Percentiles rank a stretch among this genome's conserved stretches.
Evolutionary conservation across 1,140 invertebrate species (phyloP).

Genomic region (Drosophila rufa): DNA sequence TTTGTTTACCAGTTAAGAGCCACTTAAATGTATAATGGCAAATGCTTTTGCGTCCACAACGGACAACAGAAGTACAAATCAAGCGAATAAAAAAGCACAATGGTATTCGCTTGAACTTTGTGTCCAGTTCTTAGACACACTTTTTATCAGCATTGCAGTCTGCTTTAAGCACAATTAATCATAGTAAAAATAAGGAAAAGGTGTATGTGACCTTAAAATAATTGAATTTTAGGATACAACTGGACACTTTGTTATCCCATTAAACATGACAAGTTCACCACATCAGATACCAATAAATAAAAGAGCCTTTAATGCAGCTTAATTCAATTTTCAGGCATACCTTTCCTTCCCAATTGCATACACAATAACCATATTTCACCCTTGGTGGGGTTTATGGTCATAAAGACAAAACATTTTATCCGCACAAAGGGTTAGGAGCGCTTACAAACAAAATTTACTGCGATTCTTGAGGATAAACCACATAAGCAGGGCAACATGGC

Average conservation of each 20-base stretch:
- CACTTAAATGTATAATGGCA: constrained; percentile 27
- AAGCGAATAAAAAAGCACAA: background rate
- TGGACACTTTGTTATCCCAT: background rate
- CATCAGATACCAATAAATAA: background rate
- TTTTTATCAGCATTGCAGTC: background rate
- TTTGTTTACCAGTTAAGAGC: constrained; percentile 29
- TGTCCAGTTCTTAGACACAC: background rate
- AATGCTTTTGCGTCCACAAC: constrained; percentile 28
- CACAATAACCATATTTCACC: constrained; percentile 1
- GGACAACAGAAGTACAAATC: background rate
- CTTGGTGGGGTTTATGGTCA: background rate
- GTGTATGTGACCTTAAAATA: too few species aligned
- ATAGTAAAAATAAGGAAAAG: background rate
- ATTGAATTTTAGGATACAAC: background rate
- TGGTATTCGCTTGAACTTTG: background rate
- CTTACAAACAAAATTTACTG: constrained; percentile 10
- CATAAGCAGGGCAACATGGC: constrained; percentile 8
- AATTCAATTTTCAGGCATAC: background rate
- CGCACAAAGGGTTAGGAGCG: constrained; percentile 2
- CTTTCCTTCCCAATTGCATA: background rate
- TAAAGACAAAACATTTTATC: constrained; percentile 7
- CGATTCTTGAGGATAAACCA: constrained; percentile 4
- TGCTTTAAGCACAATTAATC: background rate
- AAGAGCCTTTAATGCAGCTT: background rate
- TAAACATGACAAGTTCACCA: too few species aligned